Base-by-base conservation (phyloP, 1,140 invertebrate genomes). In the Heterodera carotae region DNA sequence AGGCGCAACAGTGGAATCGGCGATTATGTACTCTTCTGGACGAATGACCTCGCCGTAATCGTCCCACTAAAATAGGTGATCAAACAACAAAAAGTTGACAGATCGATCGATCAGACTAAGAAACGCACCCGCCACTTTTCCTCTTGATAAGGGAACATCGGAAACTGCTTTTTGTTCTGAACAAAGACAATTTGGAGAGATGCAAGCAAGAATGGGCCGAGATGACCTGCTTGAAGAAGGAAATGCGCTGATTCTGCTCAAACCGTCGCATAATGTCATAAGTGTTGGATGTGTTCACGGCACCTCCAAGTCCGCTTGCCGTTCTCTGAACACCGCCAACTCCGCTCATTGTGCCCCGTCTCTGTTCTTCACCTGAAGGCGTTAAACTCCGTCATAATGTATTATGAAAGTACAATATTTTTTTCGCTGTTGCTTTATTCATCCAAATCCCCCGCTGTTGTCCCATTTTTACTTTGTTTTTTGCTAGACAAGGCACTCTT, bases 161-260 rank as follows among this genome's bases (percentile, higher is more conserved):
- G 95, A 89, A 96, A 93, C 81, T 94, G 93, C 75, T 95, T 93
- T 89, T 95, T 95, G 83, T 92, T 94, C 78, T 93, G 92, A 89
- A 96, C 97, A 87, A 97, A 96, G 88, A 94, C 89, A 94, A 98
- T 93, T 98, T 97, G 0, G 95, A 94, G 89, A 95, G 93, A 81
- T 94, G 92, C 75, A 94, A 93, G 89, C 95, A 15, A 25, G 48
- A 22, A 56, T 43, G 15, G 22, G 18, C 4, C 48, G 48, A 43
- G 39, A 12, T 95, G 83, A 92, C 94, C 78, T 93, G 70, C 56
- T 81, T 84, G 71, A 80, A 64, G 60, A 75, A 76, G 39, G 73
- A 79, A 62, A 83, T 73, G 33, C 75, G 77, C 39, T 80, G 80
- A 80, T 73, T 75, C 59, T 64, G 78, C 43, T 84, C 83, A 71